Base-by-base conservation (phyloP, 2,113 vertebrate genomes). In the Oceanodroma tethys region DNA sequence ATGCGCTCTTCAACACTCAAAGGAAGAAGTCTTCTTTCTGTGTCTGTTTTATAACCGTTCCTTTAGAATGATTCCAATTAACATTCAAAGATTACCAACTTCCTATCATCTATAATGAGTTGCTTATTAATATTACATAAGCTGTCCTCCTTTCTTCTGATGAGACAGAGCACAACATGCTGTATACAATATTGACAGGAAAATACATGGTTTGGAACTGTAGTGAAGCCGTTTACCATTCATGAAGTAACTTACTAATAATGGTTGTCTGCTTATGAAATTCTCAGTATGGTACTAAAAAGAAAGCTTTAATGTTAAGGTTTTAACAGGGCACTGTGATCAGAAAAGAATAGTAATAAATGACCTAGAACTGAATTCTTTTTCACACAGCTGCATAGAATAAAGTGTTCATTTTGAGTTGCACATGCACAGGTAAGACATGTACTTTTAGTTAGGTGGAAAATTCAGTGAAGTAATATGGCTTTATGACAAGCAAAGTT, bases 1-100 rank as follows among this genome's bases (percentile, higher is more conserved):
- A 93, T 86, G 76, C 4, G 12, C 65, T 81, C 72, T 58, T 95
- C 71, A 94, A 89, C 55, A 74, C 21, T 83, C 7, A 1, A 55
- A 84, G 67, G 60, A 90, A 87, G 72, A 45, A 91, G 23, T 65
- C 52, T 65, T 91, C 40, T 88, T 66, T 93, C 63, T 72, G 45
- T 55, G 14, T 80, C 32, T 92, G 13, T 56, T 93, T 97, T 56
- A 50, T 83, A 93, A 89, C 63, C 2, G 9, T 86, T 87, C 62
- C 25, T 90, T 95, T 88, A 97, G 73, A 95, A 91, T 90, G 30
- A 78, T 86, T 87, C 67, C 79, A 96, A 90, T 97, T 97, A 95
- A 88, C 95, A 97, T 85, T 95, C 81, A 94, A 72, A 94, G 43
- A 95, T 85, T 83, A 63, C 52, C 83, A 84, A 38, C 47, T 78